A percentile compares a stretch with the other conserved stretches of the same genome.
These are phyloP conservation scores for Corythornis leucogaster DNA, from an alignment of 2,797 vertebrate species.

Conservation along the genomic window DNA sequence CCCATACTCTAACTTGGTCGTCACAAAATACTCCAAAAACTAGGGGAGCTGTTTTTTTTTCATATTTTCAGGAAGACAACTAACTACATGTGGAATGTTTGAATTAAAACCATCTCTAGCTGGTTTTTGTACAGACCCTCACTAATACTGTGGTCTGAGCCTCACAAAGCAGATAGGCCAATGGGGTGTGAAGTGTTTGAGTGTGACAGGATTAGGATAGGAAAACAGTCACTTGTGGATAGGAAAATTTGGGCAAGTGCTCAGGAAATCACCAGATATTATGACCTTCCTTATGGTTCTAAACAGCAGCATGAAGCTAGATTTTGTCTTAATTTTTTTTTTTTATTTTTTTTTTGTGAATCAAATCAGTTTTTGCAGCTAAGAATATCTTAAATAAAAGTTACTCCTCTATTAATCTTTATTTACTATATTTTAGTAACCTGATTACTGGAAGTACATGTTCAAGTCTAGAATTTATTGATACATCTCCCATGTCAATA, in stretches of 20 bases:
- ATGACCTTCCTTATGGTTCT: neutral
- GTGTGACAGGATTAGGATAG: neutral
- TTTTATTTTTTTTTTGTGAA: neutral
- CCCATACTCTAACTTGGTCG: neutral
- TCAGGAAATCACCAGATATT: neutral
- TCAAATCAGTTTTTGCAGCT: neutral
- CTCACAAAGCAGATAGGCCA: neutral
- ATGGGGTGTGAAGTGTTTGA: neutral
- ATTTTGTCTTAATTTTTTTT: neutral
- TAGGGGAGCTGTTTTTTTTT: neutral
- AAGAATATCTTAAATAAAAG: neutral
- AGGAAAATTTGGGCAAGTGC: neutral
- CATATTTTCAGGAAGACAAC: neutral
- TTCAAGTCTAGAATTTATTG: neutral
- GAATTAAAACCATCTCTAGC: neutral
- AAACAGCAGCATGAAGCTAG: neutral
- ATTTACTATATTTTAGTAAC: neutral
- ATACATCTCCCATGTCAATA: neutral
- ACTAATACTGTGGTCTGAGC: neutral
- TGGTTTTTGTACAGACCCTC: neutral
- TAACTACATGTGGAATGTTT: neutral
- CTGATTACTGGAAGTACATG: neutral
- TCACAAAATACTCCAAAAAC: neutral
- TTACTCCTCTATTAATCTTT: neutral
- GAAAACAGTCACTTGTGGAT: rapidly evolving